Conservation (phyloP, 2,113 vertebrate genomes). For the Sterrhoptilus dennistouni region DNA sequence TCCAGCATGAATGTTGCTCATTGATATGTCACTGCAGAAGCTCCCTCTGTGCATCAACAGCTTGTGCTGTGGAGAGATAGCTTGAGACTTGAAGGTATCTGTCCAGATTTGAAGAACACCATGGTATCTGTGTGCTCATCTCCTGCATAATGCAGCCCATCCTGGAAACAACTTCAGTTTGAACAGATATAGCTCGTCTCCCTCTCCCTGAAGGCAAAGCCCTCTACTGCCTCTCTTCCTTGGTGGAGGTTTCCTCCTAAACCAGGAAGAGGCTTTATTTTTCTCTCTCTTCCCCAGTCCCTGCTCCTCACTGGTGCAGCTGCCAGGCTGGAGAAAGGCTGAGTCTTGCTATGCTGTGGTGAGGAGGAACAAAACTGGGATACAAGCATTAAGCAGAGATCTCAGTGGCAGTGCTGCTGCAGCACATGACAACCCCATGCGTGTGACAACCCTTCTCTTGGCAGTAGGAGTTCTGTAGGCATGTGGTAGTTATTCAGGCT, state of each 20-base stretch:
- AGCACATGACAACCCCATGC: not conserved
- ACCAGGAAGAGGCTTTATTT: not conserved
- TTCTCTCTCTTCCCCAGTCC: not conserved
- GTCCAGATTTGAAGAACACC: not conserved
- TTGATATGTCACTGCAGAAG: not conserved
- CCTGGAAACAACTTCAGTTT: not conserved
- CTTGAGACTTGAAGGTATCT: not conserved
- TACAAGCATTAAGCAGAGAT: not conserved
- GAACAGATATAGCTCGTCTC: not conserved
- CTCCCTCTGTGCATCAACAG: not conserved
- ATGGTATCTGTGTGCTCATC: not conserved
- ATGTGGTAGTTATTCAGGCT: not conserved
- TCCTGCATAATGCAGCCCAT: not conserved
- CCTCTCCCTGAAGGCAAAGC: not conserved
- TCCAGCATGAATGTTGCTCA: not conserved
- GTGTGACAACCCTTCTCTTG: not conserved
- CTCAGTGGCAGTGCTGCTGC: not conserved
- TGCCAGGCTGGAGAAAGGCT: not conserved
- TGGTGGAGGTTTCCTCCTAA: not conserved
- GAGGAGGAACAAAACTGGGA: not conserved
- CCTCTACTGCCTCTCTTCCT: not conserved
- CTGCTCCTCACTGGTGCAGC: fast-evolving
- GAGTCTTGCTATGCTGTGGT: not conserved
- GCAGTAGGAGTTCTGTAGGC: not conserved
- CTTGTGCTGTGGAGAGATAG: not conserved